Conservation (phyloP, 1,140 invertebrate genomes). For the Drosophila triauraria region DNA sequence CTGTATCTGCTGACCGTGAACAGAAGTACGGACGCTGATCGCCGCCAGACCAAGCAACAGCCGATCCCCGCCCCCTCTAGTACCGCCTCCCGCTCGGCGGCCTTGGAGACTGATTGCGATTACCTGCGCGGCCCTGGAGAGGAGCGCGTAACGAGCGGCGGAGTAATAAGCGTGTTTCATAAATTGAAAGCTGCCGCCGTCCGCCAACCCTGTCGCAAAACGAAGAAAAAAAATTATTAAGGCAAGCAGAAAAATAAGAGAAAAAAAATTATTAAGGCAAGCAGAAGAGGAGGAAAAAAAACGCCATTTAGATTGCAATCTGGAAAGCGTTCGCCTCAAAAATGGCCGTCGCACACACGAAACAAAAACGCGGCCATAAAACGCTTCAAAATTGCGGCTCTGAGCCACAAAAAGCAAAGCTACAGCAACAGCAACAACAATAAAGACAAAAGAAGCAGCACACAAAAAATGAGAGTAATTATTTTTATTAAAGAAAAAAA, state of each 20-base stretch:
- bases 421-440: constrained; percentile 47
- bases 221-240: constrained; percentile 64
- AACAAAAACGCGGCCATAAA: constrained; percentile 76
- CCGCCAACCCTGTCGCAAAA: constrained; percentile 7
- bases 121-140: constrained; percentile 59
- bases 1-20: constrained; percentile 45
- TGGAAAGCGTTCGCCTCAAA: constrained; percentile 73
- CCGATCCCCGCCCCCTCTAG: constrained; percentile 13
- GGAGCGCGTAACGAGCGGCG: constrained; percentile 56
- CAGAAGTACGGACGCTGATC: constrained; percentile 49
- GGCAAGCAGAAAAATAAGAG: constrained; percentile 40
- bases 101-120: constrained; percentile 72
- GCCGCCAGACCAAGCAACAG: constrained; percentile 16
- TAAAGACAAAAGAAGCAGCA: constrained; percentile 35
- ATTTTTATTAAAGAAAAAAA: constrained; percentile 73
- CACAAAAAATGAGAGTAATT: constrained; percentile 70
- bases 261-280: constrained; percentile 73
- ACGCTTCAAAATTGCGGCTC: constrained; percentile 76
- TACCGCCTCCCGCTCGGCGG: constrained; percentile 40
- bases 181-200: constrained; percentile 76
- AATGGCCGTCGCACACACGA: constrained; percentile 73
- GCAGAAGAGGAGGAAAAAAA: constrained; percentile 49
- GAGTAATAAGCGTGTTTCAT: constrained; percentile 79
- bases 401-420: constrained; percentile 66
- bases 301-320: constrained; percentile 79